A percentile compares a stretch with the other conserved stretches of the same genome.
phyloP scores from a whole-genome alignment of 2,113 vertebrate genomes.

The Anseranas semipalmata region DNA sequence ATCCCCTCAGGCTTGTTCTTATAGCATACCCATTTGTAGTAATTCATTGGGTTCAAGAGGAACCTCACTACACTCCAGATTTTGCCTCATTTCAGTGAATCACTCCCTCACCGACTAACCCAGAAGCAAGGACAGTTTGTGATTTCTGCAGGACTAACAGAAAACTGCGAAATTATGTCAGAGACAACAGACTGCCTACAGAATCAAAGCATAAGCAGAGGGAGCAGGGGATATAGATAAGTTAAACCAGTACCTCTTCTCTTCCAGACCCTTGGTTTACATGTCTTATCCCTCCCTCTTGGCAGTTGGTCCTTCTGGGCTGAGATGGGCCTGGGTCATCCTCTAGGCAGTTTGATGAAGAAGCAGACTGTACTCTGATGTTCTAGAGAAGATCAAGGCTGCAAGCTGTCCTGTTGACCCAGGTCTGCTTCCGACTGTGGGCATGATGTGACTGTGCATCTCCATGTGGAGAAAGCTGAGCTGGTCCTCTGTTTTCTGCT shows the following conservation, averaged over 20 bases:
- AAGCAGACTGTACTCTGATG: background rate
- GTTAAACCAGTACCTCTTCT: background rate
- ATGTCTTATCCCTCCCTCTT: background rate
- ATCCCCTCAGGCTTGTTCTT: background rate
- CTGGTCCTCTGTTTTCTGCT: background rate
- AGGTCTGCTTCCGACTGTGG: background rate
- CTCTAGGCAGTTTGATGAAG: background rate
- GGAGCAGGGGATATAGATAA: background rate
- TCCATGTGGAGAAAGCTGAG: background rate
- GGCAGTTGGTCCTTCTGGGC: background rate
- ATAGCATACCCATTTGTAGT: background rate
- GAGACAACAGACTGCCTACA: background rate
- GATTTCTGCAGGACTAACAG: background rate
- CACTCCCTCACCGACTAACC: background rate
- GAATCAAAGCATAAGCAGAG: background rate
- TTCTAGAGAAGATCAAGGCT: background rate
- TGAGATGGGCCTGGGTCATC: fast-evolving
- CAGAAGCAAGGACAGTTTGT: background rate
- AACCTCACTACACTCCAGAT: background rate
- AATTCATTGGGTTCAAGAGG: background rate
- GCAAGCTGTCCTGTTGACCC: background rate
- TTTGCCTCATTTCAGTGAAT: background rate
- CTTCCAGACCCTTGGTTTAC: background rate
- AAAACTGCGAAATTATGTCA: background rate
- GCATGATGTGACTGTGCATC: background rate